A percentile compares a stretch with the other conserved stretches of the same genome.
Conservation (phyloP, 92 coral and sea anemone species). For the Epizoanthus illoricatus region DNA sequence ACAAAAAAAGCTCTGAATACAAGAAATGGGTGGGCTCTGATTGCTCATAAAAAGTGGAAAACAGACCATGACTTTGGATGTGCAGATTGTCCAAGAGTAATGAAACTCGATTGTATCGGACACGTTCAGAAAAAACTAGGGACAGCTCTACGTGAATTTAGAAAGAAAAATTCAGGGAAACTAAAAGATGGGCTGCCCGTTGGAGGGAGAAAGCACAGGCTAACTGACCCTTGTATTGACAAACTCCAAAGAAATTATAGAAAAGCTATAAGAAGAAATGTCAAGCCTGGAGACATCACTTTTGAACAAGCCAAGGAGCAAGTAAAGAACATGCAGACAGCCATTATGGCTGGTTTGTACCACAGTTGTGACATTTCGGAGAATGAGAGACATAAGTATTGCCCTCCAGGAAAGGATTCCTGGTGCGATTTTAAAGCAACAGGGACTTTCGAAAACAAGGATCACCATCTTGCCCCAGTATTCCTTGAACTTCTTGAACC, state of each 20-base stretch:
- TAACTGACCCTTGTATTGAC: slow-evolving; percentile 21
- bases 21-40: slow-evolving; percentile 39
- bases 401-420: slow-evolving; percentile 35
- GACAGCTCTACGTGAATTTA: slow-evolving; percentile 36
- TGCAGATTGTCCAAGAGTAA: slow-evolving; percentile 38
- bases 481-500: slow-evolving; percentile 42
- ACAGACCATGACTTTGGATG: slow-evolving; percentile 21
- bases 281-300: slow-evolving; percentile 19
- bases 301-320: slow-evolving; percentile 14
- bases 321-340: slow-evolving; percentile 20
- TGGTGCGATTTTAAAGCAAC: slow-evolving; percentile 34
- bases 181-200: slow-evolving; percentile 40
- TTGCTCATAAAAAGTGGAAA: slow-evolving; percentile 32
- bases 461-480: slow-evolving; percentile 33
- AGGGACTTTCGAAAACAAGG: slow-evolving; percentile 29
- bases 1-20: slow-evolving; percentile 32
- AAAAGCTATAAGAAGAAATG: slow-evolving; percentile 35
- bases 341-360: slow-evolving; percentile 34
- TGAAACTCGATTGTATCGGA: slow-evolving; percentile 56
- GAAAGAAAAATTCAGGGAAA: slow-evolving; percentile 30
- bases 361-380: slow-evolving; percentile 21
- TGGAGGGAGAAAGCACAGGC: slow-evolving; percentile 41
- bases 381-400: slow-evolving; percentile 29
- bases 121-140: slow-evolving; percentile 53
- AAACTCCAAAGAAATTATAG: slow-evolving; percentile 41